Base-by-base conservation (phyloP, 2,797 vertebrate genomes). In the Novumbra hubbsi region DNA sequence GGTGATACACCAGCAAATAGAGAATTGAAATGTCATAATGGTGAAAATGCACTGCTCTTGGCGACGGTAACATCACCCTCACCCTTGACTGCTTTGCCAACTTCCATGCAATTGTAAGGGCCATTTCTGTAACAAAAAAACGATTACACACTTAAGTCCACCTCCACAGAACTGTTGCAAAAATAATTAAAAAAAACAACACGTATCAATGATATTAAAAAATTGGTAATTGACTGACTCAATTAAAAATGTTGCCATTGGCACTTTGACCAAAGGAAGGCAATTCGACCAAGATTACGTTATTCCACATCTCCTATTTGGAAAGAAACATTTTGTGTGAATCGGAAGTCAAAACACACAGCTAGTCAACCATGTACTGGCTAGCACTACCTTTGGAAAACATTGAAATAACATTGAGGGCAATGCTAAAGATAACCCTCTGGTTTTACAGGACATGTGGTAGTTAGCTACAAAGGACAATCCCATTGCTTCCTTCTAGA, bases 21-120 rank as follows among this genome's bases (percentile, higher is more conserved):
- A 57, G 64, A 52, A 77, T 75, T 76, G 71, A 80, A 80, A 78
- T 70, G 34, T 48, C 72, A 49, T 24, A 62, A 19, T 70, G 32
- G 70, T 32, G 6, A 71, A 57, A 21, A 64, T 17, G 62, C 62
- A 64, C 28, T 64, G 62, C 14, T 27, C 27, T 16, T 64, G 28
- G 62, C 28, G 9, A 17, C 12, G 32, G 30, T 17, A 32, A 64
- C 27, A 17, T 64, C 63, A 64, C n/a, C n/a, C n/a, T n/a, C n/a
- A n/a, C n/a, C n/a, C n/a, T 16, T 19, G 64, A 38, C 64, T 21
- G 64, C 17, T 66, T 19, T 34, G 15, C 64, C 17, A 19, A 38
- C 11, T n/a, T 17, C 11, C n/a, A 65, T 17, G 30, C 27, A 65
- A 27, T 64, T 8, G 24, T 14, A 0, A 32, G 14, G 24, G 15